Conservation (phyloP, 1,140 invertebrate species). For the Ephestia elutella region DNA sequence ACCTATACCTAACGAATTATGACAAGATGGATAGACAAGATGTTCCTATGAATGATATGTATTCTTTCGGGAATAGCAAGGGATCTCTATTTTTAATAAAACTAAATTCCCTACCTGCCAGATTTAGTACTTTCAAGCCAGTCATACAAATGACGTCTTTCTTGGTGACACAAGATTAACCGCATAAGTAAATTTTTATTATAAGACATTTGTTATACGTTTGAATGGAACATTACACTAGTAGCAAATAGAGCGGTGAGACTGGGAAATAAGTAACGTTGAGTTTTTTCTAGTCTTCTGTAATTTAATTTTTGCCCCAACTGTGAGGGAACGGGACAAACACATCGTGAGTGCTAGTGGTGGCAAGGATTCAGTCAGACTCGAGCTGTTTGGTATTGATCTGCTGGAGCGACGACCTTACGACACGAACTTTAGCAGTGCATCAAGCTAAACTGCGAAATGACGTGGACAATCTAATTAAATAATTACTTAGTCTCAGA, state of each 20-base stretch:
- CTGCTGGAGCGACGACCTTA: slow-evolving; percentile 9
- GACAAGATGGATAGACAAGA: too few relatives aligned
- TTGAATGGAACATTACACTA: slow-evolving; percentile 15
- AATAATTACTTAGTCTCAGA: background rate
- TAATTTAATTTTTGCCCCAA: slow-evolving; percentile 1
- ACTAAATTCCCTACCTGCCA: background rate
- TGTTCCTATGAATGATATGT: too few relatives aligned
- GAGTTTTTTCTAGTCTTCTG: background rate
- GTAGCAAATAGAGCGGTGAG: slow-evolving; percentile 12
- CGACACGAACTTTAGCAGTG: slow-evolving; percentile 1
- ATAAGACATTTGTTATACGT: slow-evolving; percentile 17
- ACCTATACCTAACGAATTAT: too few relatives aligned
- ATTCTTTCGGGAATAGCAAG: too few relatives aligned
- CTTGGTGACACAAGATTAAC: slow-evolving; percentile 22
- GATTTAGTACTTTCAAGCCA: slow-evolving; percentile 14
- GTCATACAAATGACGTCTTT: slow-evolving; percentile 22
- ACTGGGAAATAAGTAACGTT: background rate
- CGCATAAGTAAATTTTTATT: slow-evolving; percentile 13
- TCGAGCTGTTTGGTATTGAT: slow-evolving; percentile 7
- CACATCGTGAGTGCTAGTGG: background rate
- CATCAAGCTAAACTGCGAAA: background rate
- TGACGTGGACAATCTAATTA: too few relatives aligned
- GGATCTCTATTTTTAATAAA: too few relatives aligned
- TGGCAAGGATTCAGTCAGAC: background rate
- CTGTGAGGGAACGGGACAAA: slow-evolving; percentile 5